phyloP scores from a whole-genome alignment of 2,113 vertebrate genomes.

The Zonotrichia leucophrys region DNA sequence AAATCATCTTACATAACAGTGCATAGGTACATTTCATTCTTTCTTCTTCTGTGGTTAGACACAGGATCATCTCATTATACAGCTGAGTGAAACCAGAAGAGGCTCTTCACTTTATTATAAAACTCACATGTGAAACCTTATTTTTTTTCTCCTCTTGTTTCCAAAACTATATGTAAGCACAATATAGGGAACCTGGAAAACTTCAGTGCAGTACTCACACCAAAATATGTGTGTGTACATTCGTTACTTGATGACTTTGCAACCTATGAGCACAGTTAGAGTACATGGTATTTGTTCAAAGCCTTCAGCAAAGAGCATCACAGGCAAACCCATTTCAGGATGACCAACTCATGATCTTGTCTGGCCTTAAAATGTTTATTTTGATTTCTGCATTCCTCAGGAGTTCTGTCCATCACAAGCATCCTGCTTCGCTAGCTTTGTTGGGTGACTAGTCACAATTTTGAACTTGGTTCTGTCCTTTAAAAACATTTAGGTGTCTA shows the following conservation, averaged over 20 bases:
- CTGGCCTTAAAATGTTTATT: neutral
- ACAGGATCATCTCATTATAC: conserved; percentile 59
- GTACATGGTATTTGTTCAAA: neutral
- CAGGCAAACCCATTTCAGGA: neutral
- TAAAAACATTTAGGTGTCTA: neutral
- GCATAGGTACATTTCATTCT: conserved; percentile 45
- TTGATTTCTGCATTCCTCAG: neutral
- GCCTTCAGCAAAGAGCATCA: neutral
- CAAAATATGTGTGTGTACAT: neutral
- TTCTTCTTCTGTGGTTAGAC: conserved; percentile 46
- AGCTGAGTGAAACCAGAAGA: conserved; percentile 67
- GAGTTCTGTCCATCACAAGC: neutral
- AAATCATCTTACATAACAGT: conserved; percentile 53
- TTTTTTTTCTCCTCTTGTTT: neutral
- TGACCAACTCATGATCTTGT: neutral
- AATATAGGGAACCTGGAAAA: neutral
- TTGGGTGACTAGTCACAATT: neutral
- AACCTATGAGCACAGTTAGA: neutral
- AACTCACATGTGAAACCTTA: neutral
- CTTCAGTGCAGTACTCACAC: neutral
- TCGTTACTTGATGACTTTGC: neutral
- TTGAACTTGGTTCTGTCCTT: neutral
- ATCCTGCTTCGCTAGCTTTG: neutral
- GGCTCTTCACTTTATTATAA: conserved; percentile 20
- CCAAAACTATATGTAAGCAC: neutral